Conservation (phyloP, 2,888 invertebrate genomes). For the Eilema sororculum region DNA sequence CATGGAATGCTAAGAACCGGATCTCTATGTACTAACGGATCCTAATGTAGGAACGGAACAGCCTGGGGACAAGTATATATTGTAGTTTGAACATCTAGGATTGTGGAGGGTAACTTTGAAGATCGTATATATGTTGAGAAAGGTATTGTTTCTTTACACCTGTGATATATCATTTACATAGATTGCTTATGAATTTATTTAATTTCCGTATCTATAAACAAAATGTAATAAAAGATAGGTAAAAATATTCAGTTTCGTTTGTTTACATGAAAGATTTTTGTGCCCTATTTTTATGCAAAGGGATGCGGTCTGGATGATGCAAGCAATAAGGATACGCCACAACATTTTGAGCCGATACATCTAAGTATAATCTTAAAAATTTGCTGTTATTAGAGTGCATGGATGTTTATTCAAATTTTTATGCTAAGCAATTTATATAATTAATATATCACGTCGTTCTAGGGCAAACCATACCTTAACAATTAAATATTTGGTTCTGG, state of each 20-base stretch:
- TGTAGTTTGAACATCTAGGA: slow-evolving; percentile 32
- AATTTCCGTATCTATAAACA: background rate
- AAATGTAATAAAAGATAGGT: background rate
- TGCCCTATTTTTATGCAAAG: background rate
- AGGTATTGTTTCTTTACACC: background rate
- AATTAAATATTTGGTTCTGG: background rate
- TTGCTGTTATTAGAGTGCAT: background rate
- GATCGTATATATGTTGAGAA: slow-evolving; percentile 15
- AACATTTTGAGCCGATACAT: background rate
- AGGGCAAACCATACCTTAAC: background rate
- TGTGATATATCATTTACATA: background rate
- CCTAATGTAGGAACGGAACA: slow-evolving; percentile 56
- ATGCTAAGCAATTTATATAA: slow-evolving; percentile 1
- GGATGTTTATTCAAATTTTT: background rate
- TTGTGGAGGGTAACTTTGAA: slow-evolving; percentile 14
- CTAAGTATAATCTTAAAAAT: background rate
- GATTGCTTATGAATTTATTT: slow-evolving; percentile 7
- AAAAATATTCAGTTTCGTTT: background rate
- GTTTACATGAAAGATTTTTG: background rate
- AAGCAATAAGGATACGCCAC: background rate
- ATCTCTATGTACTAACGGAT: slow-evolving; percentile 64
- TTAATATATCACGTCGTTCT: background rate
- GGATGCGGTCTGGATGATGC: background rate
- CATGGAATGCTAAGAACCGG: no score
- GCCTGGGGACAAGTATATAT: slow-evolving; percentile 42